A percentile compares a stretch with the other conserved stretches of the same genome.
Conservation (phyloP, 2,888 invertebrate genomes). For the Odontocerum albicorne region DNA sequence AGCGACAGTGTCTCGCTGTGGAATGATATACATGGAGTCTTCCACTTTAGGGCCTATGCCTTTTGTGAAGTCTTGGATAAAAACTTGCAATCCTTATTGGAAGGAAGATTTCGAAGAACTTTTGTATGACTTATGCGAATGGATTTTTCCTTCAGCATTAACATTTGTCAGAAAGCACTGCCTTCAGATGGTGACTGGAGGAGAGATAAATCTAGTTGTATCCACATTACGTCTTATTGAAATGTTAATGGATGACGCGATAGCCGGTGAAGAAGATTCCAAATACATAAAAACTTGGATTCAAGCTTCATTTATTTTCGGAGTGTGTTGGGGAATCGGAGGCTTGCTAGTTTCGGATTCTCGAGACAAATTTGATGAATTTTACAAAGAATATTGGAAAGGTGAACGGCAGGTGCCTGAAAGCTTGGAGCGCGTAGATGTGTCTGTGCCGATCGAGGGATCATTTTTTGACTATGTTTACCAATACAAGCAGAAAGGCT, state of each 20-base stretch:
- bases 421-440: slow-evolving; percentile 67
- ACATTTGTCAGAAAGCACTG: slow-evolving; percentile 74
- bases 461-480: slow-evolving; percentile 81
- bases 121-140: slow-evolving; percentile 66
- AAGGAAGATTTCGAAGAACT: slow-evolving; percentile 60
- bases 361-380: slow-evolving; percentile 66
- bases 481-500: slow-evolving; percentile 78
- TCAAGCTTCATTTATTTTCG: slow-evolving; percentile 73
- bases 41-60: slow-evolving; percentile 80
- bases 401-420: slow-evolving; percentile 50
- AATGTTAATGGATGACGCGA: slow-evolving; percentile 75
- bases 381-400: slow-evolving; percentile 57
- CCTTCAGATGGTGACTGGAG: slow-evolving; percentile 63
- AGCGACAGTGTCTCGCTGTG: slow-evolving; percentile 86
- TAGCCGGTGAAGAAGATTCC: slow-evolving; percentile 69
- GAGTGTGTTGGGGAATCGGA: slow-evolving; percentile 83
- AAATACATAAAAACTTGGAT: slow-evolving; percentile 72
- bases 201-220: slow-evolving; percentile 70
- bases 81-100: slow-evolving; percentile 65
- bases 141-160: slow-evolving; percentile 78
- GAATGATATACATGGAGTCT: slow-evolving; percentile 91
- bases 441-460: slow-evolving; percentile 76
- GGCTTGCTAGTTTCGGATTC: slow-evolving; percentile 77
- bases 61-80: slow-evolving; percentile 80
- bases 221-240: slow-evolving; percentile 75